Evolutionary conservation across 2,888 invertebrate species (phyloP).

Genomic region (Litoditis marina): DNA sequence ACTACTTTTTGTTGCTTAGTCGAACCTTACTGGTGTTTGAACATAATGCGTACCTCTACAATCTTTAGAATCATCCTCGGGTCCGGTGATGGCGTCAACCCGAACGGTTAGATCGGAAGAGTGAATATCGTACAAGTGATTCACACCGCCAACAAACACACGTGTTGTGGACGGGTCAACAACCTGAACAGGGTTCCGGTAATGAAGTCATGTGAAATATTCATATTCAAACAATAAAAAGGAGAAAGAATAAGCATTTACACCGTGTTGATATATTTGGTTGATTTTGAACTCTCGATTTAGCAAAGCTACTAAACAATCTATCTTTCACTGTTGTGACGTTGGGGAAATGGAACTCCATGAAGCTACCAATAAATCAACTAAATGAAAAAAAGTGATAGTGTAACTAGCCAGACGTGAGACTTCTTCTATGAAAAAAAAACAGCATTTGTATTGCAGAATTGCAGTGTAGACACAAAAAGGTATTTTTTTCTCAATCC

Average conservation of each 20-base stretch:
- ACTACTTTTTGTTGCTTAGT: no score
- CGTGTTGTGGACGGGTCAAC: constrained; percentile 53
- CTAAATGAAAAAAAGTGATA: no score
- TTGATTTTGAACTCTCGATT: neutral
- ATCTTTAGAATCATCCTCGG: constrained; percentile 46
- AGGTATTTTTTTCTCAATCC: neutral
- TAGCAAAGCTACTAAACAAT: no score
- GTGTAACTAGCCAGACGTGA: neutral
- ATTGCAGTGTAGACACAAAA: neutral
- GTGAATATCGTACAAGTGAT: constrained; percentile 55
- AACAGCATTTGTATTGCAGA: neutral
- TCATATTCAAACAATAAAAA: neutral
- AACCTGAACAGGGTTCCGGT: constrained; percentile 29
- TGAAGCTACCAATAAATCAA: no score
- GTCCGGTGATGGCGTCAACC: constrained; percentile 50
- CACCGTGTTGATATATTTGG: neutral
- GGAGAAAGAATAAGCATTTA: neutral
- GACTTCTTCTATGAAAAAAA: neutral
- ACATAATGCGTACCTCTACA: constrained; percentile 44
- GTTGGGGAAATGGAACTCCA: no score
- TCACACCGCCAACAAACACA: constrained; percentile 59
- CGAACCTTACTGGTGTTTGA: no score
- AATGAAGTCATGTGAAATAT: no score
- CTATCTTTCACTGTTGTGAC: no score
- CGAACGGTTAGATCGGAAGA: constrained; percentile 45